phyloP scores from a whole-genome alignment of 64 coral and sea anemone genomes.

The Porites lutea region DNA sequence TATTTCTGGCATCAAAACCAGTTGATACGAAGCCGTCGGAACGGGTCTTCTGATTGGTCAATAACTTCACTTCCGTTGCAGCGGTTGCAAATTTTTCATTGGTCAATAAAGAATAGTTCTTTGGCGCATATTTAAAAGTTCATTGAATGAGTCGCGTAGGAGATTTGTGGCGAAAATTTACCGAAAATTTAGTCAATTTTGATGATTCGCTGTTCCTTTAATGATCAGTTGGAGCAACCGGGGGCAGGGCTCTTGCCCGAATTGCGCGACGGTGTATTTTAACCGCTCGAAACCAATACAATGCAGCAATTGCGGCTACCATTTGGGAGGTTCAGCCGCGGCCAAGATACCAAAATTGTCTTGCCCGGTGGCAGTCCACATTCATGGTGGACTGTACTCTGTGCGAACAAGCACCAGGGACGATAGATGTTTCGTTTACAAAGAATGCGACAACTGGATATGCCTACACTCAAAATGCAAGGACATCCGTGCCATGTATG shows the following conservation, averaged over 20 bases:
- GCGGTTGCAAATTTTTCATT: too few relatives aligned
- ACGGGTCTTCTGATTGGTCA: too few relatives aligned
- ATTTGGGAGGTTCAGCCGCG: not conserved
- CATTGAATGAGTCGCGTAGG: too few relatives aligned
- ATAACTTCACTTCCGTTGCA: too few relatives aligned
- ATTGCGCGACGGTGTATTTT: not conserved
- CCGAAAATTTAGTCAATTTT: too few relatives aligned
- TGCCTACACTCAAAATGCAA: not conserved
- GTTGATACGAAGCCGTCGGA: too few relatives aligned
- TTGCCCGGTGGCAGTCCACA: not conserved
- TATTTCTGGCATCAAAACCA: too few relatives aligned
- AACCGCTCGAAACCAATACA: not conserved
- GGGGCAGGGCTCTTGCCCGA: not conserved
- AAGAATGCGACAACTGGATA: not conserved
- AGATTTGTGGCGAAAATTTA: too few relatives aligned
- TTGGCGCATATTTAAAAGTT: too few relatives aligned
- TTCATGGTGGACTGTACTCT: not conserved
- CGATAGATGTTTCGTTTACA: slow-evolving; percentile 15
- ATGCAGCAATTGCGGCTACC: not conserved
- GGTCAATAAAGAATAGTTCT: too few relatives aligned
- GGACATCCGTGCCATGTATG: not conserved
- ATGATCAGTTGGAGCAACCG: too few relatives aligned
- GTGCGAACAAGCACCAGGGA: slow-evolving; percentile 1
- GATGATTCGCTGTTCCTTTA: too few relatives aligned
- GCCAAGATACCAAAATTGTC: not conserved